phyloP scores from a whole-genome alignment of 1,140 invertebrate species.

The Caerostris extrusa region DNA sequence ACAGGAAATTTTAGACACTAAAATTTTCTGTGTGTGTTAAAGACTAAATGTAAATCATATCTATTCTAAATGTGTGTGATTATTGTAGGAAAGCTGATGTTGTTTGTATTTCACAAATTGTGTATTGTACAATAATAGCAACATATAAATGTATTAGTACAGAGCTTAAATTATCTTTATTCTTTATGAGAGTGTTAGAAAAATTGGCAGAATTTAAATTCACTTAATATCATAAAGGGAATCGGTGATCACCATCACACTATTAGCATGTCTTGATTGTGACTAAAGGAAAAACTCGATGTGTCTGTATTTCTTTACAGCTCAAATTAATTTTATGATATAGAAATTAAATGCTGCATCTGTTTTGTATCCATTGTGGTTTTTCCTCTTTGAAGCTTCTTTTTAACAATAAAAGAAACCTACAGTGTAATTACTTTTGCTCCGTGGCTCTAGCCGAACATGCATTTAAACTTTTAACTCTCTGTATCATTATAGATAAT shows the following conservation, averaged over 20 bases:
- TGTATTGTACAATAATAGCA: not conserved
- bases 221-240: not conserved
- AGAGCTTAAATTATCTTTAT: constrained; percentile 62
- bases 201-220: not conserved
- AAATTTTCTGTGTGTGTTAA: not conserved
- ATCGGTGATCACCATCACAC: constrained; percentile 3
- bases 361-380: constrained; percentile 47
- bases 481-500: constrained; percentile 72
- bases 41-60: constrained; percentile 6
- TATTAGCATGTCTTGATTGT: constrained; percentile 30
- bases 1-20: not conserved
- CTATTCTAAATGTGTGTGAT: not conserved
- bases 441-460: constrained; percentile 73
- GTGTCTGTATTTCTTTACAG: constrained; percentile 32
- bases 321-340: constrained; percentile 48
- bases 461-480: constrained; percentile 77
- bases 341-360: constrained; percentile 31
- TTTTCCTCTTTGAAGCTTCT: constrained; percentile 73
- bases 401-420: constrained; percentile 48
- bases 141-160: constrained; percentile 53
- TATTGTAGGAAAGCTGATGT: not conserved
- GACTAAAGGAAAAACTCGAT: not conserved
- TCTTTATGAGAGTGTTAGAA: not conserved
- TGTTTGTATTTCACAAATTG: constrained; percentile 19
- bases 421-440: constrained; percentile 65